Conservation (phyloP, 1,140 invertebrate genomes). For the Physella acuta region DNA sequence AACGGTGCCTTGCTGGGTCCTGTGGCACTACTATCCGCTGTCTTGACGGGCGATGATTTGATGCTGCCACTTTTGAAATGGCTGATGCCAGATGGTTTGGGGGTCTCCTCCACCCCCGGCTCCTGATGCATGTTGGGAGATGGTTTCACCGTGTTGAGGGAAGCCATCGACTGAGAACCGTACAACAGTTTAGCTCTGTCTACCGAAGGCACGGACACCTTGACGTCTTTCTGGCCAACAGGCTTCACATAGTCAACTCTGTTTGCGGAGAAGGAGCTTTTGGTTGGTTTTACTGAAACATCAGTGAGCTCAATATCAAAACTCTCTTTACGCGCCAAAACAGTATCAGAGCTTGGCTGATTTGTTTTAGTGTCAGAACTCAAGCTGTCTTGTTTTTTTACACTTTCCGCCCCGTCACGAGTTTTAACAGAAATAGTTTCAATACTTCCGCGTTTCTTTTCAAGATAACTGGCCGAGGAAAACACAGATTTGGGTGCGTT, state of each 20-base stretch:
- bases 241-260: no score
- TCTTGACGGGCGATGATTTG: conserved; percentile 21
- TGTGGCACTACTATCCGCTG: not conserved
- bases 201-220: no score
- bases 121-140: not conserved
- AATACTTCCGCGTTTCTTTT: not conserved
- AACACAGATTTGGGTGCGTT: conserved; percentile 9
- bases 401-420: not conserved
- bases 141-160: not conserved
- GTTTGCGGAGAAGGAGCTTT: not conserved
- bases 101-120: not conserved
- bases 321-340: not conserved
- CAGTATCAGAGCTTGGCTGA: not conserved
- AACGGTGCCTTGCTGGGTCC: conserved; percentile 17
- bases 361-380: not conserved
- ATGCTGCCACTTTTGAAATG: conserved; percentile 15
- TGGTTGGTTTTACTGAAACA: not conserved
- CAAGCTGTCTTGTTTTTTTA: not conserved
- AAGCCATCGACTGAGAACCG: not conserved
- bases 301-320: conserved; percentile 1
- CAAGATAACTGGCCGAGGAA: not conserved
- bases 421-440: not conserved
- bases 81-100: not conserved
- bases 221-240: no score
- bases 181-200: not conserved